A percentile compares a stretch with the other conserved stretches of the same genome.
These are phyloP conservation scores for Halichondria panicea DNA, from an alignment of 37 sponge, comb jelly and placozoan species.

Conservation along the genomic window DNA sequence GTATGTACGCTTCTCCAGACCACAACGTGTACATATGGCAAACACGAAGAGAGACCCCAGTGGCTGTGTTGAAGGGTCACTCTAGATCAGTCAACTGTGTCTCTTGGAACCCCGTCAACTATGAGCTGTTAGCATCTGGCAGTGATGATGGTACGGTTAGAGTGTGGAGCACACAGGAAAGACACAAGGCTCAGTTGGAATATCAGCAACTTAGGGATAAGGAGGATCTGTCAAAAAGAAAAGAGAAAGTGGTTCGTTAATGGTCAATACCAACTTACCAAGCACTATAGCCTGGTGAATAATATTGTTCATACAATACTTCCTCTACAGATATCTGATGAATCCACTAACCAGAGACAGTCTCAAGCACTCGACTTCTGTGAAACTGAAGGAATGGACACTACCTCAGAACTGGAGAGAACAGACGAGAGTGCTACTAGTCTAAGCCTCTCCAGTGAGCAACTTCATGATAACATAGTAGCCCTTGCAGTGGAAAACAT, in stretches of 20 bases:
- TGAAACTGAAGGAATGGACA: constrained; percentile 14
- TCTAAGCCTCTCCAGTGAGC: constrained; percentile 41
- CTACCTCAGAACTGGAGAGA: constrained; percentile 16
- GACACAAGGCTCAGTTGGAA: constrained; percentile 22
- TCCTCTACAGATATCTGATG: not conserved
- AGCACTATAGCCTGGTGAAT: not conserved
- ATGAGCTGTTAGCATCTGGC: constrained; percentile 84
- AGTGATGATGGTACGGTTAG: constrained; percentile 84
- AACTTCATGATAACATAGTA: constrained; percentile 4
- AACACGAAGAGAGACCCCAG: constrained; percentile 61
- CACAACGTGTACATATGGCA: constrained; percentile 92
- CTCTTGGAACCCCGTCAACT: constrained; percentile 88
- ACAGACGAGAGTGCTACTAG: constrained; percentile 14
- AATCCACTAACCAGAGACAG: not conserved
- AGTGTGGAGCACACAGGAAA: constrained; percentile 59
- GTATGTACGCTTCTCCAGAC: too few species aligned
- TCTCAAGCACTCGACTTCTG: not conserved
- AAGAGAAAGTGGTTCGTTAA: not conserved
- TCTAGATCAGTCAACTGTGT: constrained; percentile 92
- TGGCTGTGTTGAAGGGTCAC: constrained; percentile 81
- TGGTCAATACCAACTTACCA: not conserved
- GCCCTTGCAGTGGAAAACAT: too few species aligned
- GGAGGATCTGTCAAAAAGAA: not conserved
- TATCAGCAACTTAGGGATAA: constrained; percentile 1
- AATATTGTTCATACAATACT: not conserved